phyloP scores from a whole-genome alignment of 2,113 vertebrate species.

The Capreolus pygargus region DNA sequence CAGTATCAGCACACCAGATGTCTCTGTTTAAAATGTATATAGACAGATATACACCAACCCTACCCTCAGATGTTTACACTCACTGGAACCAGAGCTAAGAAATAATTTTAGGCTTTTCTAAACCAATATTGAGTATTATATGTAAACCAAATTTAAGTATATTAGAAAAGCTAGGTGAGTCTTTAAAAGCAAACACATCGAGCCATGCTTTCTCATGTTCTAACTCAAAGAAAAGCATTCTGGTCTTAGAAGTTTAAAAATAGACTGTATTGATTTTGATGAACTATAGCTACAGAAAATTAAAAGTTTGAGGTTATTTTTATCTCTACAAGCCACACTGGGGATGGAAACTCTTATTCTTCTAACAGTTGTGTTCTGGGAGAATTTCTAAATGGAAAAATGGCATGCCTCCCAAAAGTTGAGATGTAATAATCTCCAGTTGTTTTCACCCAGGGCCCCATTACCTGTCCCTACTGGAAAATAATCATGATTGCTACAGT shows the following conservation, averaged over 20 bases:
- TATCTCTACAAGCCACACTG: not conserved
- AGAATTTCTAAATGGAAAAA: constrained; percentile 20
- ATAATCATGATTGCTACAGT: not conserved
- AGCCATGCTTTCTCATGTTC: not conserved
- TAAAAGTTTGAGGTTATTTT: constrained; percentile 23
- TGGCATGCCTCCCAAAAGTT: not conserved
- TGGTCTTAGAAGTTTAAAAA: constrained; percentile 26
- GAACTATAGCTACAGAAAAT: constrained; percentile 15
- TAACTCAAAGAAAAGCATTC: not conserved
- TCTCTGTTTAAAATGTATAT: not conserved
- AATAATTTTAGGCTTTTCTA: not conserved
- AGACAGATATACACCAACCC: not conserved
- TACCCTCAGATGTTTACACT: not conserved
- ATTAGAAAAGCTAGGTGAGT: not conserved
- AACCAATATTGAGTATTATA: not conserved
- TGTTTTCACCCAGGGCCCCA: not conserved
- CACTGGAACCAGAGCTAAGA: not conserved
- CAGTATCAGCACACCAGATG: not conserved
- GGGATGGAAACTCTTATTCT: constrained; percentile 26
- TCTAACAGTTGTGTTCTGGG: not conserved
- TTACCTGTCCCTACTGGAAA: not conserved
- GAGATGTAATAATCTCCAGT: not conserved
- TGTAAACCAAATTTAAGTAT: not conserved
- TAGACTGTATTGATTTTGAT: not conserved
- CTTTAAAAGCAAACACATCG: constrained; percentile 1